phyloP scores from a whole-genome alignment of 2,113 vertebrate genomes.

The Megaleporinus macrocephalus region DNA sequence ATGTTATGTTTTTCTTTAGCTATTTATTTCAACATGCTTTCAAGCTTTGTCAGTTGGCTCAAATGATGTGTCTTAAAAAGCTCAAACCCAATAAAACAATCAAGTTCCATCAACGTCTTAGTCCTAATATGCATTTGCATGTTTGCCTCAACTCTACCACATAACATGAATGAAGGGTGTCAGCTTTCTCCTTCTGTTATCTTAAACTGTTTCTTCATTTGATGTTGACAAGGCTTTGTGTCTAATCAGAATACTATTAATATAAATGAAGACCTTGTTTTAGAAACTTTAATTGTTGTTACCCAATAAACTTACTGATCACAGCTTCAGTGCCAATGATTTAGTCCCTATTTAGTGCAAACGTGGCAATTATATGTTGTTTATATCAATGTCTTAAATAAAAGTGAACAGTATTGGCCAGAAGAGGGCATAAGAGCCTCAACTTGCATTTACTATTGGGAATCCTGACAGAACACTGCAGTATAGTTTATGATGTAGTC shows the following conservation, averaged over 20 bases:
- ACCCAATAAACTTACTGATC: background rate
- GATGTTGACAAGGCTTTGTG: background rate
- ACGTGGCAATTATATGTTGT: background rate
- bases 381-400: background rate
- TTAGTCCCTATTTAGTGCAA: background rate
- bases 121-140: background rate
- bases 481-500: too few relatives aligned
- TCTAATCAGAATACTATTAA: background rate
- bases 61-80: background rate
- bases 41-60: background rate
- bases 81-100: background rate
- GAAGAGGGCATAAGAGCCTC: background rate
- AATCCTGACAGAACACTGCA: background rate
- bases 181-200: background rate
- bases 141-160: background rate
- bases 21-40: background rate
- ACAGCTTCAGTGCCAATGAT: background rate
- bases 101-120: background rate
- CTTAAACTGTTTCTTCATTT: background rate
- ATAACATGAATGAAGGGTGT: background rate
- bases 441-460: background rate
- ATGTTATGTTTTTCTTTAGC: background rate
- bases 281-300: background rate
- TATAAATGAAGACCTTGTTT: background rate
- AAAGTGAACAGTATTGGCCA: background rate